A percentile compares a stretch with the other conserved stretches of the same genome.
phyloP scores from a whole-genome alignment of 2,113 vertebrate genomes.

The Sitta europaea region DNA sequence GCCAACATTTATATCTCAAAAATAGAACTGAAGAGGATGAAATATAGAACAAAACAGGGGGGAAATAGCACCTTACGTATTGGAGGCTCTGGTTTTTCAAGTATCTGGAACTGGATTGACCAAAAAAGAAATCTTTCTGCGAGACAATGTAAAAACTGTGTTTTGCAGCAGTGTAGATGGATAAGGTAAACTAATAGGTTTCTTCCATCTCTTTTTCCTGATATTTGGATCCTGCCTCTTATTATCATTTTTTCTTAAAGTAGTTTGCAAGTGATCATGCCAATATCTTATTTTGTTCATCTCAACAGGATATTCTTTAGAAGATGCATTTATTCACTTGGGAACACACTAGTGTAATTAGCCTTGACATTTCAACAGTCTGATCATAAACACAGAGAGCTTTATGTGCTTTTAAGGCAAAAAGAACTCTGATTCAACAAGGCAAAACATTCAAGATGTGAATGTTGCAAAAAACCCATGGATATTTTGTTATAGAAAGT shows the following conservation, averaged over 20 bases:
- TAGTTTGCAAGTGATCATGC: background rate
- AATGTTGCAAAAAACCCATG: background rate
- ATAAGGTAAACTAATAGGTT: background rate
- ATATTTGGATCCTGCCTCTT: constrained; percentile 5
- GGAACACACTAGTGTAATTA: constrained; percentile 33
- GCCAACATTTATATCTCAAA: background rate
- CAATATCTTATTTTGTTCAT: constrained; percentile 28
- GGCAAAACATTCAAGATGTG: constrained; percentile 20
- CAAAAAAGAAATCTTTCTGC: background rate
- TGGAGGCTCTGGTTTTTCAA: background rate
- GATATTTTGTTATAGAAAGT: constrained; percentile 15
- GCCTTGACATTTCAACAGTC: constrained; percentile 44
- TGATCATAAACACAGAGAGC: constrained; percentile 27
- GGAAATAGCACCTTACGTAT: background rate
- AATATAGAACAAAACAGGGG: background rate
- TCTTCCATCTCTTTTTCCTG: background rate
- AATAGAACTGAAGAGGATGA: background rate
- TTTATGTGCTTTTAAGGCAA: constrained; percentile 65
- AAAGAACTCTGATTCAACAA: constrained; percentile 4
- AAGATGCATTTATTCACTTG: constrained; percentile 39
- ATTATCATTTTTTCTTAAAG: constrained; percentile 12
- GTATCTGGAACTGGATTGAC: background rate
- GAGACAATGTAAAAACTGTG: background rate
- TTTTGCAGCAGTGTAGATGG: background rate
- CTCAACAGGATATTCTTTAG: constrained; percentile 30